phyloP scores from a whole-genome alignment of 2,888 invertebrate genomes.

The Brachyopa scutellaris region DNA sequence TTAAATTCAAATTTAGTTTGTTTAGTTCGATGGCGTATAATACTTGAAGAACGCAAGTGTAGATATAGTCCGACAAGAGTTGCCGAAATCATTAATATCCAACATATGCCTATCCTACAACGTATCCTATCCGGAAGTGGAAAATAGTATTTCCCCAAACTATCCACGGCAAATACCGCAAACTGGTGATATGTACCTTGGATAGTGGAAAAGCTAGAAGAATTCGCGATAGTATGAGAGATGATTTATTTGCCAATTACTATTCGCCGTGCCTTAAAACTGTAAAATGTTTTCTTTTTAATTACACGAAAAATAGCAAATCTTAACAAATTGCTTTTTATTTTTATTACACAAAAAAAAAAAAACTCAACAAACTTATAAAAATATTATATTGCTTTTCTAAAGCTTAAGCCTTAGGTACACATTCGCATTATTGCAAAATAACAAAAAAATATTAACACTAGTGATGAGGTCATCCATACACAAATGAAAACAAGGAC shows the following conservation, averaged over 20 bases:
- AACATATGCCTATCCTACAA: background rate
- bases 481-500: no score
- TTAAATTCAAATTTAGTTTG: background rate
- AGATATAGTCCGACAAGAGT: background rate
- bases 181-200: conserved; percentile 3
- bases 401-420: no score
- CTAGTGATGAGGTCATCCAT: no score
- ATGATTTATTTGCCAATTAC: background rate
- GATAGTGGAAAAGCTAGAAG: background rate
- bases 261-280: background rate
- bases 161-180: background rate
- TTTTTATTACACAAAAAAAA: no score
- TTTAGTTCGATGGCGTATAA: conserved; percentile 1
- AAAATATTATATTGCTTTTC: no score
- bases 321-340: no score
- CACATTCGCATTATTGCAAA: no score
- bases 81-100: background rate
- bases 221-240: background rate
- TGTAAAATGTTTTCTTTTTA: no score
- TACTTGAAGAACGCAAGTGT: background rate
- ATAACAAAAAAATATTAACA: no score
- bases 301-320: no score
- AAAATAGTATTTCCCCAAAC: background rate
- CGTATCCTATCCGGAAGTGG: background rate
- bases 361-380: no score